These are phyloP conservation scores for Tapera naevia DNA, from an alignment of 2,797 vertebrate species.

Conservation along the genomic window DNA sequence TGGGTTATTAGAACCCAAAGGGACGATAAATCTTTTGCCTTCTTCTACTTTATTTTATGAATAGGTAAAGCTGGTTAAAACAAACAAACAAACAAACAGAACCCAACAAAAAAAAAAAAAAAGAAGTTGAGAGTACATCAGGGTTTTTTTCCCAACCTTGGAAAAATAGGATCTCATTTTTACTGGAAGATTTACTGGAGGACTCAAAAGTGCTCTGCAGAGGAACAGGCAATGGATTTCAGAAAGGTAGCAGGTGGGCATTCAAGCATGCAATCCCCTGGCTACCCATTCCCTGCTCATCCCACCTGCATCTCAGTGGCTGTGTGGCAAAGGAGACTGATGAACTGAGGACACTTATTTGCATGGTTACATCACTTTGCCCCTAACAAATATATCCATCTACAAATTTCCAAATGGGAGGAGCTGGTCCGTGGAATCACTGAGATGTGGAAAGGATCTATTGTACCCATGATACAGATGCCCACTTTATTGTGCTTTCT, in stretches of 20 bases:
- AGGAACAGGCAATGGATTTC: rapidly evolving
- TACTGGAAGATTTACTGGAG: background rate
- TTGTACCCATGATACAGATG: background rate
- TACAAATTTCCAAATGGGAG: background rate
- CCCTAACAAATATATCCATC: background rate
- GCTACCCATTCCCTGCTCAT: rapidly evolving
- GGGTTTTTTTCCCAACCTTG: background rate
- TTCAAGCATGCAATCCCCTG: rapidly evolving
- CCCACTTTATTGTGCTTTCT: background rate
- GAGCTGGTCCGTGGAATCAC: background rate
- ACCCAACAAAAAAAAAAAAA: too few species aligned
- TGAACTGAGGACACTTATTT: rapidly evolving
- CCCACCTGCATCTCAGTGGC: rapidly evolving
- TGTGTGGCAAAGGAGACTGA: background rate
- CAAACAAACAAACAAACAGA: background rate
- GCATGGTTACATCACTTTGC: background rate
- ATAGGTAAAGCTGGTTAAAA: background rate
- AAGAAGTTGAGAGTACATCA: background rate
- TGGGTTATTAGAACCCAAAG: background rate
- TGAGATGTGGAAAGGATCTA: background rate
- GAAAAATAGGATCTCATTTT: background rate
- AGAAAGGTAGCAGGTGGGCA: rapidly evolving
- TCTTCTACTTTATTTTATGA: background rate
- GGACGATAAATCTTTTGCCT: background rate
- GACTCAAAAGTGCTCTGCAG: background rate